Evolutionary conservation across 2,113 vertebrate species (phyloP).

Genomic region (Suricata suricatta): DNA sequence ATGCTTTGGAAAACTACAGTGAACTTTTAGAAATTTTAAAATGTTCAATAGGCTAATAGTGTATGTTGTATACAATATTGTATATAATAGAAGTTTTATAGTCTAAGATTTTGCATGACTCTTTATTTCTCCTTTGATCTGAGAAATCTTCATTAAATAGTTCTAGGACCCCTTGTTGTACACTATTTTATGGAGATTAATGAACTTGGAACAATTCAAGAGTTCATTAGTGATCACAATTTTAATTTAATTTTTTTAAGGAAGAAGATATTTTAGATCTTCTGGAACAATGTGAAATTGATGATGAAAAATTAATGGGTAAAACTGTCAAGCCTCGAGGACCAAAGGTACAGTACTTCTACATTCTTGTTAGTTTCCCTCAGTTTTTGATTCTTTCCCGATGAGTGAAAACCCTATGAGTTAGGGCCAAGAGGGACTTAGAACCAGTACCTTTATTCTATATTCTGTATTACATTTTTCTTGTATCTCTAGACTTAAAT

Average conservation of each 20-base stretch:
- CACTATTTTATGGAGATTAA: not conserved
- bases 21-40: constrained; percentile 12
- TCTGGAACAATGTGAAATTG: constrained; percentile 97
- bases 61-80: no score
- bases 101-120: not conserved
- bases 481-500: not conserved
- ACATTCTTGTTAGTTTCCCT: not conserved
- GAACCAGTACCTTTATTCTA: not conserved
- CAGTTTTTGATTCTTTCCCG: not conserved
- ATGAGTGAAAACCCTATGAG: not conserved
- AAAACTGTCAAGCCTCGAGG: constrained; percentile 91
- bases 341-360: constrained; percentile 84
- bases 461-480: not conserved
- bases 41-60: not conserved
- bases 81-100: no score
- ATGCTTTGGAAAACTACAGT: not conserved
- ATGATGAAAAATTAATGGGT: constrained; percentile 97
- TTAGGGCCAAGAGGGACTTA: not conserved
- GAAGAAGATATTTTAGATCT: constrained; percentile 99
- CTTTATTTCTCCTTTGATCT: not conserved
- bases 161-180: not conserved
- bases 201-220: not conserved
- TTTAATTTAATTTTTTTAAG: constrained; percentile 82
- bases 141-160: not conserved
- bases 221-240: not conserved